Conservation (phyloP, 2,113 vertebrate genomes). For the Orthonyx spaldingii region DNA sequence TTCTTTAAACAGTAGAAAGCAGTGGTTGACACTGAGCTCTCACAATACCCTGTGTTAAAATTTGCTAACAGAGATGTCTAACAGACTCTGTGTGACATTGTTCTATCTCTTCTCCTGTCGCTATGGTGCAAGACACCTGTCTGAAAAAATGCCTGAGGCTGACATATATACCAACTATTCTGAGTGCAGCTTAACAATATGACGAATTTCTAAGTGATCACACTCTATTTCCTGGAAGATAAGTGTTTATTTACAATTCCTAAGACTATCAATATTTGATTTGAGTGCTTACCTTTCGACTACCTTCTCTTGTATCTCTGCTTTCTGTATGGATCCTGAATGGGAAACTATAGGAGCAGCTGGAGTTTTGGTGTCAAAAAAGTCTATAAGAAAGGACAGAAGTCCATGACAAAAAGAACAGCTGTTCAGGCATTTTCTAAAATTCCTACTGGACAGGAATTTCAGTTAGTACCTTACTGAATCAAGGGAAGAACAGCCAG, state of each 20-base stretch:
- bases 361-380: constrained; percentile 80
- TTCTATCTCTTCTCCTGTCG: not conserved
- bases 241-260: not conserved
- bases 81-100: not conserved
- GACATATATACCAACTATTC: not conserved
- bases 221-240: not conserved
- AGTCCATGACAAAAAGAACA: not conserved
- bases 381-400: constrained; percentile 61
- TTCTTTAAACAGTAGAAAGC: not conserved
- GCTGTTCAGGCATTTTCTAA: not conserved
- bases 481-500: not conserved
- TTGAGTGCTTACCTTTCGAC: constrained; percentile 70
- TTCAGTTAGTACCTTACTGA: not conserved
- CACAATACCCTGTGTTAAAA: not conserved
- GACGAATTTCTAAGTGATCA: not conserved
- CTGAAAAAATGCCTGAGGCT: not conserved
- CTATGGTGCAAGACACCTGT: not conserved
- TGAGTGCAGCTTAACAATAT: not conserved
- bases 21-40: not conserved
- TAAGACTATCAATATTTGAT: not conserved
- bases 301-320: constrained; percentile 78
- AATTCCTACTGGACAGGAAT: not conserved
- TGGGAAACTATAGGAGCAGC: constrained; percentile 77
- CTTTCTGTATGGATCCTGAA: constrained; percentile 89
- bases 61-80: not conserved